Percentiles rank a stretch among this genome's conserved stretches.
These are phyloP conservation scores for Lepidostoma basale DNA, from an alignment of 1,140 invertebrate species.

Conservation along the genomic window DNA sequence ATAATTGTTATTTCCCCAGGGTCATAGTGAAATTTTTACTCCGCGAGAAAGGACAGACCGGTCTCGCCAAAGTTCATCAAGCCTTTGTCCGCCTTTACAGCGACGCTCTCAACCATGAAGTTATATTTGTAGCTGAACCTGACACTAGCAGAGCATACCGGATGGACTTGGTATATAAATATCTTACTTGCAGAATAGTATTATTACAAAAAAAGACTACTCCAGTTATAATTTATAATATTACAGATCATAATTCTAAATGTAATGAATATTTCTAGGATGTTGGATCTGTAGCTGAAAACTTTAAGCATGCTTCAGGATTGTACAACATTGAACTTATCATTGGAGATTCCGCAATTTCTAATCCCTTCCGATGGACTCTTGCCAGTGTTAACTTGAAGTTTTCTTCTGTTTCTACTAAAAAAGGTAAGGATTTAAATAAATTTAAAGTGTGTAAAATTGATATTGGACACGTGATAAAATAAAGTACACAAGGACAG, in stretches of 20 bases:
- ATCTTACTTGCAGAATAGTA: too few species aligned
- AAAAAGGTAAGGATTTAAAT: slow-evolving; percentile 50
- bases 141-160: slow-evolving; percentile 84
- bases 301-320: slow-evolving; percentile 80
- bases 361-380: slow-evolving; percentile 88
- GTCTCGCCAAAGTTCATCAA: slow-evolving; percentile 84
- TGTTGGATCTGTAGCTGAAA: slow-evolving; percentile 77
- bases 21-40: slow-evolving; percentile 83
- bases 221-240: background rate
- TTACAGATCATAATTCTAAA: background rate
- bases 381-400: slow-evolving; percentile 79
- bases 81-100: slow-evolving; percentile 85
- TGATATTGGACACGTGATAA: too few species aligned
- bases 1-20: slow-evolving; percentile 48
- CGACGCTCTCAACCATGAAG: slow-evolving; percentile 74
- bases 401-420: slow-evolving; percentile 61
- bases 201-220: too few species aligned
- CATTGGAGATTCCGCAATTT: slow-evolving; percentile 88
- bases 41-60: slow-evolving; percentile 72
- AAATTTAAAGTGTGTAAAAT: too few species aligned
- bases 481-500: too few species aligned
- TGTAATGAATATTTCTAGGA: slow-evolving; percentile 66
- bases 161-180: slow-evolving; percentile 78
- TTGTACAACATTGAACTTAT: slow-evolving; percentile 84
- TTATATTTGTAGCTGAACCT: slow-evolving; percentile 92